A percentile compares a stretch with the other conserved stretches of the same genome.
phyloP scores from a whole-genome alignment of 2,797 vertebrate genomes.

The Chaunax sp. region DNA sequence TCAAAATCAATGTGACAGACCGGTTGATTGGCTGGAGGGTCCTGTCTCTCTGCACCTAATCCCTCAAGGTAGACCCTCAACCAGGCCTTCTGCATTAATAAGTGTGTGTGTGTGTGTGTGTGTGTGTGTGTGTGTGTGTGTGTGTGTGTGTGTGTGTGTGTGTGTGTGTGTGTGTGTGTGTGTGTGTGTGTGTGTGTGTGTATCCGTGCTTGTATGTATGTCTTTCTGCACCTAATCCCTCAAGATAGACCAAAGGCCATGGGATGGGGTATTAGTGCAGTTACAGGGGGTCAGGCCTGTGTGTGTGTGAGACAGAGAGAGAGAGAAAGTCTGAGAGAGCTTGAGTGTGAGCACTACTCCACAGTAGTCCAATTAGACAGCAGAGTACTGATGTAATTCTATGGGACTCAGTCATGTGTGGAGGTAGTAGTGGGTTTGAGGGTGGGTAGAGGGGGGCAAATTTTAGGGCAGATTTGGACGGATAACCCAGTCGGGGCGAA shows the following conservation, averaged over 20 bases:
- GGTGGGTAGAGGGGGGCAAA: conserved; percentile 41
- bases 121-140: conserved; percentile 32
- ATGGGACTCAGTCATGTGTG: conserved; percentile 59
- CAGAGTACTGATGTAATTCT: conserved; percentile 63
- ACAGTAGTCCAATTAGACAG: conserved; percentile 71
- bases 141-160: conserved; percentile 33
- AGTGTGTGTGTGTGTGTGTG: conserved; percentile 26
- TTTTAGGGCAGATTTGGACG: conserved; percentile 78
- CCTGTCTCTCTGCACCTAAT: conserved; percentile 87
- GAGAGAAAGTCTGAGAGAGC: conserved; percentile 30
- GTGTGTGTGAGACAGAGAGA: conserved; percentile 27
- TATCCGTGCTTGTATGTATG: conserved; percentile 67
- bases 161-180: conserved; percentile 29
- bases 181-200: conserved; percentile 21
- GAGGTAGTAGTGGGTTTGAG: conserved; percentile 54
- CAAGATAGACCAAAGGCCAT: conserved; percentile 75
- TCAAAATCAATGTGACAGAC: conserved; percentile 87
- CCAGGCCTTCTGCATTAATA: conserved; percentile 51
- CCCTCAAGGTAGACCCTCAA: conserved; percentile 83
- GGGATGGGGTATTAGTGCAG: conserved; percentile 78
- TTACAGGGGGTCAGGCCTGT: conserved; percentile 71
- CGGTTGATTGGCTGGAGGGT: conserved; percentile 85
- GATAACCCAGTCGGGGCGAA: conserved; percentile 81
- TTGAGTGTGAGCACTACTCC: conserved; percentile 56
- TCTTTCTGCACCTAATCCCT: conserved; percentile 80